Percentiles rank a stretch among this genome's conserved stretches.
These are phyloP conservation scores for Dendrolimus houi DNA, from an alignment of 2,888 invertebrate species.

Conservation along the genomic window DNA sequence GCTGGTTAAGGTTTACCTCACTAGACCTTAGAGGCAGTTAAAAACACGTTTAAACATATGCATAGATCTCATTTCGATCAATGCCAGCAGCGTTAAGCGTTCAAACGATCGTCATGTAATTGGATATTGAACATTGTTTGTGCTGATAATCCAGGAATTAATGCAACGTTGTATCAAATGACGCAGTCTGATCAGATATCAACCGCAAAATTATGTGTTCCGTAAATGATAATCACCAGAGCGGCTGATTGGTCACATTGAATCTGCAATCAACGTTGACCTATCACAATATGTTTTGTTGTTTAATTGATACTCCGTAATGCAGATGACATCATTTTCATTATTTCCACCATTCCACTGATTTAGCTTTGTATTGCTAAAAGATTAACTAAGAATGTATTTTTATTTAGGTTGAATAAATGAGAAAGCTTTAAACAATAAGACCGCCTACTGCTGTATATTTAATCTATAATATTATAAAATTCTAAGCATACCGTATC, in stretches of 20 bases:
- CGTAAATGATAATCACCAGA: conserved; percentile 42
- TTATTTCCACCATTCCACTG: not conserved
- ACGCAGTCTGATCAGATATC: conserved; percentile 26
- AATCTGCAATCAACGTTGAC: conserved; percentile 22
- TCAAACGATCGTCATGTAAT: not conserved
- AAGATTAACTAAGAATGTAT: no score
- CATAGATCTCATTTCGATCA: no score
- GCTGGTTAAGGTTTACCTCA: no score
- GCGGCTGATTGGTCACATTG: conserved; percentile 42
- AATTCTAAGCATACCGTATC: no score
- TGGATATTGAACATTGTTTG: conserved; percentile 21
- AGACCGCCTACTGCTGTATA: no score
- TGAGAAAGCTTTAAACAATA: no score
- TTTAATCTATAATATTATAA: no score
- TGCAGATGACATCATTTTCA: conserved; percentile 13
- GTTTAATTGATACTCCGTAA: conserved; percentile 13
- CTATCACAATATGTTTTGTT: conserved; percentile 20
- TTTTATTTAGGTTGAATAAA: no score
- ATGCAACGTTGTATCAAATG: conserved; percentile 32
- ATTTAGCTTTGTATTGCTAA: no score
- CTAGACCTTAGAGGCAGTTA: no score
- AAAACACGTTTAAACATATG: no score
- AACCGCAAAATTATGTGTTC: conserved; percentile 51
- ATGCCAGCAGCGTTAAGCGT: no score
- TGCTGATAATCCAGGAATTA: conserved; percentile 42